phyloP scores from a whole-genome alignment of 2,113 vertebrate species.

The Urocolius indicus region DNA sequence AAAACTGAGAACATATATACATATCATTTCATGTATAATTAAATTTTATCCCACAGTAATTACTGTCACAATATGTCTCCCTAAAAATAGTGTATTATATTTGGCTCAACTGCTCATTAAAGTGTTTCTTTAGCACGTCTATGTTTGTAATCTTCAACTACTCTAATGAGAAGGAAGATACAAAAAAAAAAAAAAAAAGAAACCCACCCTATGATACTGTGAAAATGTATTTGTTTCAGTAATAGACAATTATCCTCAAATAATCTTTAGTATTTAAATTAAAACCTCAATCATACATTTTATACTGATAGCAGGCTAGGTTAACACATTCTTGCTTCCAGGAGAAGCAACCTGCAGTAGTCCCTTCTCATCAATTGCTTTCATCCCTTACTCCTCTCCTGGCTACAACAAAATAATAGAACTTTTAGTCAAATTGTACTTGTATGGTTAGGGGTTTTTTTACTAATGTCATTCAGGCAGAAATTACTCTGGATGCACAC shows the following conservation, averaged over 20 bases:
- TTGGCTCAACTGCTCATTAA: not conserved
- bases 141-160: not conserved
- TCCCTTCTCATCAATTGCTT: not conserved
- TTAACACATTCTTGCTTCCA: not conserved
- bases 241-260: not conserved
- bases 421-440: not conserved
- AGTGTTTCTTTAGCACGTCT: not conserved
- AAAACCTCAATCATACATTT: not conserved
- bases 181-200: not conserved
- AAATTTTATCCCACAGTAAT: not conserved
- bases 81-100: not conserved
- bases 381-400: not conserved
- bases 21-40: not conserved
- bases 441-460: not conserved
- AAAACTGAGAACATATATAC: not conserved
- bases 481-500: not conserved
- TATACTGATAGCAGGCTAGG: not conserved
- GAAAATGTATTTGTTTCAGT: not conserved
- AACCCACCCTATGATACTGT: not conserved
- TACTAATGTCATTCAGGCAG: not conserved
- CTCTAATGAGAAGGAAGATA: not conserved
- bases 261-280: not conserved
- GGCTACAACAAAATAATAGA: not conserved
- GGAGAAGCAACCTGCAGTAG: not conserved
- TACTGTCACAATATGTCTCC: not conserved